A percentile compares a stretch with the other conserved stretches of the same genome.
Evolutionary conservation across 2,797 vertebrate genomes (phyloP).

Genomic region (Florisuga fusca): DNA sequence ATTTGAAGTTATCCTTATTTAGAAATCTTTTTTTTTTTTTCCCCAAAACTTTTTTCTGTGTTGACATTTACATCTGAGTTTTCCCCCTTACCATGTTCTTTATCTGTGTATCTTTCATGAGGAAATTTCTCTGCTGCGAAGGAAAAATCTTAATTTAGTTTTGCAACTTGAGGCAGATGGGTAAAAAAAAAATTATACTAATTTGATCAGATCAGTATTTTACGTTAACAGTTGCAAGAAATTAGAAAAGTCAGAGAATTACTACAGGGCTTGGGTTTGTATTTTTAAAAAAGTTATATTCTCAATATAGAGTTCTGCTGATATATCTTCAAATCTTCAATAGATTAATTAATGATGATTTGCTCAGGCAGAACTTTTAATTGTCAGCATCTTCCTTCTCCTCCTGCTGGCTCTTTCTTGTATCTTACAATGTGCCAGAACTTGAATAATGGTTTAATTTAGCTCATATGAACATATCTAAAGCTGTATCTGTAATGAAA

Average conservation of each 20-base stretch:
- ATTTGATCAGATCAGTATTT: neutral
- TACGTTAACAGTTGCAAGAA: neutral
- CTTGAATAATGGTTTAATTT: constrained; percentile 51
- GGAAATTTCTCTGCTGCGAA: neutral
- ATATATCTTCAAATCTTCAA: constrained; percentile 9
- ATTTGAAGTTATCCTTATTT: neutral
- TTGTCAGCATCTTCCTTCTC: constrained; percentile 14
- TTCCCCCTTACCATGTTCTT: neutral
- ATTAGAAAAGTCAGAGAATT: neutral
- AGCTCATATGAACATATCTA: constrained; percentile 7
- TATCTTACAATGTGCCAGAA: neutral
- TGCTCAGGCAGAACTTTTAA: constrained; percentile 7
- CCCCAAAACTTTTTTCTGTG: neutral
- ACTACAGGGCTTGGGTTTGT: neutral
- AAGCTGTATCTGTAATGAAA: constrained; percentile 31
- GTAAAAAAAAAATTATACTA: neutral
- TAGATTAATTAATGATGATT: constrained; percentile 23
- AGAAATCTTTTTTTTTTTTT: neutral
- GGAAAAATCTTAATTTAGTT: neutral
- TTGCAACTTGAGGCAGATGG: neutral
- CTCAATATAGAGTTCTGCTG: neutral
- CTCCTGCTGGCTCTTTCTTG: neutral
- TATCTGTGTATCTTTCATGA: neutral
- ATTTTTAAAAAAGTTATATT: neutral
- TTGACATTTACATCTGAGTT: neutral